Evolutionary conservation across 2,113 vertebrate genomes (phyloP).

Genomic region (Illadopsis cleaveri): DNA sequence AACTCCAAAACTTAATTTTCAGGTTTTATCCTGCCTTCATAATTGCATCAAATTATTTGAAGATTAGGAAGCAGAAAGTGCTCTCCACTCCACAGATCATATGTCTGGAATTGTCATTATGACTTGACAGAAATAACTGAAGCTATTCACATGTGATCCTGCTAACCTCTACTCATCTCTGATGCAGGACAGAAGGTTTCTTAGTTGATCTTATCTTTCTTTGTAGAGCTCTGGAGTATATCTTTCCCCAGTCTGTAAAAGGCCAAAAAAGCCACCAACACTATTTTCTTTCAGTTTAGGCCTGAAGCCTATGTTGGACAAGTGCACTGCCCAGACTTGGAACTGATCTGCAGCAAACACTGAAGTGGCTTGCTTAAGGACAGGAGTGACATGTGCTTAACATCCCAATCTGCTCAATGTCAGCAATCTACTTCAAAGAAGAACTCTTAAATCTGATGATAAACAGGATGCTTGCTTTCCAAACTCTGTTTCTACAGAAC

Average conservation of each 20-base stretch:
- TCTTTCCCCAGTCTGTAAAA: background rate
- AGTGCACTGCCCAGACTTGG: background rate
- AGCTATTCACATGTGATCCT: background rate
- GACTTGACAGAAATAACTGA: background rate
- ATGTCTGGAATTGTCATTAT: background rate
- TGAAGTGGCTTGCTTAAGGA: background rate
- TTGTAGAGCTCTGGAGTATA: background rate
- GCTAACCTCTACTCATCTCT: background rate
- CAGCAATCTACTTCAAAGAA: background rate
- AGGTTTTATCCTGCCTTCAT: background rate
- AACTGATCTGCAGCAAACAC: background rate
- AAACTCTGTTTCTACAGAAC: background rate
- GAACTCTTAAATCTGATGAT: background rate
- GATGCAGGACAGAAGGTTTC: background rate
- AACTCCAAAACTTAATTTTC: background rate
- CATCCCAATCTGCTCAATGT: background rate
- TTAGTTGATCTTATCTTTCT: background rate
- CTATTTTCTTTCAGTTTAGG: background rate
- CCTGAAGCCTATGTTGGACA: background rate
- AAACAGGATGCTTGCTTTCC: background rate
- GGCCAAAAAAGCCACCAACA: background rate
- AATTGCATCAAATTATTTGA: background rate
- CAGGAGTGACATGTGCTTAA: background rate
- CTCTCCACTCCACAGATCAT: background rate
- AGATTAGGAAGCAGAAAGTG: background rate